Conservation (phyloP, 2,888 invertebrate species). For the Unio delphinus region DNA sequence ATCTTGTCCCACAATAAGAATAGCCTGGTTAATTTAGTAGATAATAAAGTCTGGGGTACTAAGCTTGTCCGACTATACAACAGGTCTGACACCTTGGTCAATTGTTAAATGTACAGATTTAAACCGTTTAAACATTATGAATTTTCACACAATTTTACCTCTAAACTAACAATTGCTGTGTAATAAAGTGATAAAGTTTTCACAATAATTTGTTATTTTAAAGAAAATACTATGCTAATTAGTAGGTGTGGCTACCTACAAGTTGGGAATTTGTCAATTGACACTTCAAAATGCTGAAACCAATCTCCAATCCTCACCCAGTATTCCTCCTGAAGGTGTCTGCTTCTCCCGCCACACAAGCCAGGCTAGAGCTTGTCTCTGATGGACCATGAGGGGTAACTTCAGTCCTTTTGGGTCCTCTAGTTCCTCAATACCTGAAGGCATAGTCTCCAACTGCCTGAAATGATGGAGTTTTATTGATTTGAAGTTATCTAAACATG, state of each 20-base stretch:
- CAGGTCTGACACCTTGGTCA: too few species aligned
- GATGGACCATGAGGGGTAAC: constrained; percentile 85
- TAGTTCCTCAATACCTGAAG: constrained; percentile 71
- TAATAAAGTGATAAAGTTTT: background rate
- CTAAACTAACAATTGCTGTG: background rate
- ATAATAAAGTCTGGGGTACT: too few species aligned
- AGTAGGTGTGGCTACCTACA: too few species aligned
- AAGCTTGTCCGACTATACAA: too few species aligned
- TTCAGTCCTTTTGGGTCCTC: constrained; percentile 74
- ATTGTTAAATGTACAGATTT: too few species aligned
- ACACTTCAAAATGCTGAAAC: background rate
- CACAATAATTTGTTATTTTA: too few species aligned
- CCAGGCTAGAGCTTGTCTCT: constrained; percentile 89
- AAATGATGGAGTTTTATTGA: constrained; percentile 2
- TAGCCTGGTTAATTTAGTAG: too few species aligned
- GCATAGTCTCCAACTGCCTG: constrained; percentile 66
- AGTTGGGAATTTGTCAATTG: background rate
- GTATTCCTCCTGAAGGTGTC: constrained; percentile 86
- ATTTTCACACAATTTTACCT: too few species aligned
- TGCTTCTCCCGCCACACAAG: constrained; percentile 91
- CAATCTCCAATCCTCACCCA: constrained; percentile 75
- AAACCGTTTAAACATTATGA: too few species aligned
- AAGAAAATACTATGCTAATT: too few species aligned
- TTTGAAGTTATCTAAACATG: background rate
- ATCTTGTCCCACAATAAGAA: too few species aligned